Base-by-base conservation (phyloP, 1,140 invertebrate species). In the Pantala flavescens region DNA sequence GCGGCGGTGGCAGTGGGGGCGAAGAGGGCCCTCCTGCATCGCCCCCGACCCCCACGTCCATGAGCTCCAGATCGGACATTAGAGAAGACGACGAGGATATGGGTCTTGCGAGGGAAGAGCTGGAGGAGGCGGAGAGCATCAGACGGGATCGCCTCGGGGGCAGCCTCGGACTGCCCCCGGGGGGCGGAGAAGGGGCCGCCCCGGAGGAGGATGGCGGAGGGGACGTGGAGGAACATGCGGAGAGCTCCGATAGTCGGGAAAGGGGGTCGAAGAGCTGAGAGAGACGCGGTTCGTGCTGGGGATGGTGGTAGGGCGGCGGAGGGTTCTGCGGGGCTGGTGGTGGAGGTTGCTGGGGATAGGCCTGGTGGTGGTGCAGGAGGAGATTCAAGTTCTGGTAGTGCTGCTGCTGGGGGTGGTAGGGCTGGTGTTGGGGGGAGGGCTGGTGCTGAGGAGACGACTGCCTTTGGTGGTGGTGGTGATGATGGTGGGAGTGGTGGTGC, bases 201-300 rank as follows among this genome's bases (percentile, higher is more conserved):
- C 77, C 42, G 77, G 75, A 23, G 79, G 79, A 28, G 78, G 76
- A 11, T 63, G 78, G 7, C 81, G 78, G 0, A 82, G 83, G 77
- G 82, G 84, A 76, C 82, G 83, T 23, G 83, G 87, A 78, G 79
- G 49, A 63, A 12, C 49, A 63, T 1, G 86, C 81, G 24, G 84
- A 85, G 79, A 87, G 82, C 78, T 90, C 85, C 79, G 88, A 87
- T 71, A 92, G 83, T 79, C 90, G 84, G 74, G 89, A 86, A 77
- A 92, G 86, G 77, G 90, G 90, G 84, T 92, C 90, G 80, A 92
- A 90, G 77, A 92, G 90, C 84, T 92, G 90, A 80, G 91, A 92
- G 79, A 92, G 83, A 77, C 91, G 87, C 78, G 77, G 73, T 36
- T 78, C 77, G 21, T 77, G 76, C 72, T 76, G 77, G 7, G 24